Conservation (phyloP, 1,140 invertebrate genomes). For the Zaprionus inermis region DNA sequence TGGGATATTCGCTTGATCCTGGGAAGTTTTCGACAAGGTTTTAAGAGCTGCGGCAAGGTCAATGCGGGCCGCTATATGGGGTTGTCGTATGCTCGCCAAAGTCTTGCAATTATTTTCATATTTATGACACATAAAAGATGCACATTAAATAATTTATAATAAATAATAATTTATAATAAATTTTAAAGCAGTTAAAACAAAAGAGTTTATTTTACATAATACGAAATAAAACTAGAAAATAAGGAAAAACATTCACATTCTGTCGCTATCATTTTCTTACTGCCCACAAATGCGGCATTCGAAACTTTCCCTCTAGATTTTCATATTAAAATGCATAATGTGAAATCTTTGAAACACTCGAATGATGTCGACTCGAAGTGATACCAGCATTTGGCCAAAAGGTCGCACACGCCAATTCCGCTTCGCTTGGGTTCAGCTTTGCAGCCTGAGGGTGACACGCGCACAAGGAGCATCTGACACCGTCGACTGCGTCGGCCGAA, state of each 20-base stretch:
- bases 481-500: neutral
- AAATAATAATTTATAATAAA: too few species aligned
- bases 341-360: constrained; percentile 53
- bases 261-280: neutral
- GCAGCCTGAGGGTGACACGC: constrained; percentile 63
- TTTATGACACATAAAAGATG: neutral
- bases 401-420: constrained; percentile 54
- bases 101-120: neutral
- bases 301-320: neutral
- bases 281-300: neutral
- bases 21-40: constrained; percentile 48
- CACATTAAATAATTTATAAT: too few species aligned
- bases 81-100: neutral
- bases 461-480: constrained; percentile 34
- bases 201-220: too few species aligned
- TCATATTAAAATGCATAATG: constrained; percentile 28
- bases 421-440: constrained; percentile 15
- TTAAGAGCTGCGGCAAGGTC: constrained; percentile 15
- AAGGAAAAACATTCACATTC: neutral
- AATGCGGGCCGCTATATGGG: constrained; percentile 52
- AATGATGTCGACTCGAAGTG: constrained; percentile 37
- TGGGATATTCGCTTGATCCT: constrained; percentile 34
- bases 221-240: neutral
- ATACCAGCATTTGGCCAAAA: constrained; percentile 79
- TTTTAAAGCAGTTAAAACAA: neutral